Evolutionary conservation across 2,888 invertebrate species (phyloP).

Genomic region (Ceratothoa steindachneri): DNA sequence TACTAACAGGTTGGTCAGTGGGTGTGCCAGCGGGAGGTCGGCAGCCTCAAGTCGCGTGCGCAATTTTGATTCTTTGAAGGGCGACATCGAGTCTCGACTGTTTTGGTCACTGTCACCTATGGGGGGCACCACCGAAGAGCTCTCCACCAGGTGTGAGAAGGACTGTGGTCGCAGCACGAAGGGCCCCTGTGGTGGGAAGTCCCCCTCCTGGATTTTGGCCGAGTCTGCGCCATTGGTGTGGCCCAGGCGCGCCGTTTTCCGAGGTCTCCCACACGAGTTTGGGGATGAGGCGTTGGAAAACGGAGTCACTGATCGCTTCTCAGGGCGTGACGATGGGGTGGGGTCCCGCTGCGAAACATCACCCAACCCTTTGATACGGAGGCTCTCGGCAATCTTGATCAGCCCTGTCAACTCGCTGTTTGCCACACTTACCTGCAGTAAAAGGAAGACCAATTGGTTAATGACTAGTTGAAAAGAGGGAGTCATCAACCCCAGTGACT

Average conservation of each 20-base stretch:
- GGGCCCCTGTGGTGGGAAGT: background rate
- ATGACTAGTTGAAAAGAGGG: too few species aligned
- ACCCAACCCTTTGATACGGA: slow-evolving; percentile 47
- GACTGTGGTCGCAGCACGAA: background rate
- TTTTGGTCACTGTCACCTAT: background rate
- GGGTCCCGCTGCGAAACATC: slow-evolving; percentile 43
- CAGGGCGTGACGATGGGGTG: slow-evolving; percentile 15
- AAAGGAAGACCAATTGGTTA: background rate
- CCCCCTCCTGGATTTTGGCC: slow-evolving; percentile 18
- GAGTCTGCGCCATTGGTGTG: slow-evolving; percentile 10
- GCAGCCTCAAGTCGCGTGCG: slow-evolving; percentile 32
- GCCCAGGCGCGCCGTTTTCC: slow-evolving; percentile 28
- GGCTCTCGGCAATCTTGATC: slow-evolving; percentile 47
- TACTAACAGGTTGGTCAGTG: background rate
- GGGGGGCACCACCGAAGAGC: background rate
- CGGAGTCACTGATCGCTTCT: slow-evolving; percentile 29
- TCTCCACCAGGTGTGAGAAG: background rate
- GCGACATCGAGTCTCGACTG: background rate
- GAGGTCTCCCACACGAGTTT: slow-evolving; percentile 19
- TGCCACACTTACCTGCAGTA: slow-evolving; percentile 41
- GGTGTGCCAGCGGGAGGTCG: background rate
- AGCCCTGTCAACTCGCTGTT: slow-evolving; percentile 46
- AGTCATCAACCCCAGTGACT: too few species aligned
- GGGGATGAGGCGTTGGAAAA: slow-evolving; percentile 29
- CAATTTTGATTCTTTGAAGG: slow-evolving; percentile 29